These are phyloP conservation scores for Nothoprocta pentlandii DNA, from an alignment of 2,113 vertebrate genomes.

Conservation along the genomic window DNA sequence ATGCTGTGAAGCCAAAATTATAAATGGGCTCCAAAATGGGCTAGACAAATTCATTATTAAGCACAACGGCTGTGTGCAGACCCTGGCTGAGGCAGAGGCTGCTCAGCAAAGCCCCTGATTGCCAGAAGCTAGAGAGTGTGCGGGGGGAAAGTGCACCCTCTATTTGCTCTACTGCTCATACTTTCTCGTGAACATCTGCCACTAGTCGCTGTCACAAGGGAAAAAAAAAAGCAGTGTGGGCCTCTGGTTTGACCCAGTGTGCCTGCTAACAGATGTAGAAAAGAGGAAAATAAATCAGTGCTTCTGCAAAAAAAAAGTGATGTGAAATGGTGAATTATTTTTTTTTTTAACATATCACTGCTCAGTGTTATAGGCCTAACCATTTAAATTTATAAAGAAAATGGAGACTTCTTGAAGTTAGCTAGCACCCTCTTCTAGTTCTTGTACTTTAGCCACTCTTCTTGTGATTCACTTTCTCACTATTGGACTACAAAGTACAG, in stretches of 20 bases:
- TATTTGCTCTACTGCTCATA: neutral
- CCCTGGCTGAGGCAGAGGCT: constrained; percentile 38
- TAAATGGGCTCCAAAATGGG: constrained; percentile 54
- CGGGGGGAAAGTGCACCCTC: neutral
- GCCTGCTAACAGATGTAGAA: neutral
- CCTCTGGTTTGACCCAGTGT: constrained; percentile 14
- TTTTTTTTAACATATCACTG: neutral
- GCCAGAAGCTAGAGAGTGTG: neutral
- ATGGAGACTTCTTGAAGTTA: neutral
- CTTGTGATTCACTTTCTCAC: neutral
- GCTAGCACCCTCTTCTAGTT: neutral
- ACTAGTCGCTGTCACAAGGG: neutral
- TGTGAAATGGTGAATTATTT: neutral
- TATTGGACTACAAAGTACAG: neutral
- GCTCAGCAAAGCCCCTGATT: constrained; percentile 31
- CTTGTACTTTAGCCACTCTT: neutral
- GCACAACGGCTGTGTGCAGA: constrained; percentile 6
- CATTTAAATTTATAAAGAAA: neutral
- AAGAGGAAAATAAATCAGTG: neutral
- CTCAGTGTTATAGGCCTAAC: neutral
- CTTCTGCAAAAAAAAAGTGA: neutral
- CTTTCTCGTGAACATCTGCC: constrained; percentile 20
- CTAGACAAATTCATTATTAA: constrained; percentile 55
- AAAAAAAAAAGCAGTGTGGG: neutral
- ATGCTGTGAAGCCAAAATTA: constrained; percentile 49